Conservation (phyloP, 2,113 vertebrate genomes). For the Columba janthina region DNA sequence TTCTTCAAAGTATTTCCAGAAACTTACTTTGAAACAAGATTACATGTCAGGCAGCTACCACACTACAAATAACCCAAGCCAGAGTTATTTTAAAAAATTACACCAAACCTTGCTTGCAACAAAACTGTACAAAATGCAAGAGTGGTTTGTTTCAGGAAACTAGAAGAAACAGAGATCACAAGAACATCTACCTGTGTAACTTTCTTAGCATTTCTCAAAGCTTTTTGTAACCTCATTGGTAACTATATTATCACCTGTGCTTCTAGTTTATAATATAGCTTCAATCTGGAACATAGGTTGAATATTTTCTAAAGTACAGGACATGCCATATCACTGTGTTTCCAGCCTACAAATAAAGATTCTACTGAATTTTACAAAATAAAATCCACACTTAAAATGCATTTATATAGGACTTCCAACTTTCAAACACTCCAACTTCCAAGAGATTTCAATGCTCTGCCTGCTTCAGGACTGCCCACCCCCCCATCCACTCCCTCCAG, state of each 20-base stretch:
- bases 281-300: neutral
- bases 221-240: neutral
- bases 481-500: neutral
- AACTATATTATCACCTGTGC: neutral
- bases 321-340: neutral
- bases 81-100: neutral
- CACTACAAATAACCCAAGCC: neutral
- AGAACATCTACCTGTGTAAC: neutral
- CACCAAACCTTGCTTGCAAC: neutral
- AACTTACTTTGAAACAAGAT: neutral
- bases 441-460: neutral
- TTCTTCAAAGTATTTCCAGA: neutral
- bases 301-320: neutral
- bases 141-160: neutral
- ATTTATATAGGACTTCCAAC: neutral
- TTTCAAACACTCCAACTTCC: neutral
- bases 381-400: neutral
- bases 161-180: neutral
- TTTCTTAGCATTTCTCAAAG: neutral
- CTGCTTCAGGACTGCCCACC: neutral
- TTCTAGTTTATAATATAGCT: neutral
- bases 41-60: neutral
- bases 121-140: neutral
- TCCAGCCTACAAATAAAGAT: neutral
- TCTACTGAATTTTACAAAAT: neutral